These are phyloP conservation scores for Ancistrus triradiatus DNA, from an alignment of 2,113 vertebrate species.

Conservation along the genomic window DNA sequence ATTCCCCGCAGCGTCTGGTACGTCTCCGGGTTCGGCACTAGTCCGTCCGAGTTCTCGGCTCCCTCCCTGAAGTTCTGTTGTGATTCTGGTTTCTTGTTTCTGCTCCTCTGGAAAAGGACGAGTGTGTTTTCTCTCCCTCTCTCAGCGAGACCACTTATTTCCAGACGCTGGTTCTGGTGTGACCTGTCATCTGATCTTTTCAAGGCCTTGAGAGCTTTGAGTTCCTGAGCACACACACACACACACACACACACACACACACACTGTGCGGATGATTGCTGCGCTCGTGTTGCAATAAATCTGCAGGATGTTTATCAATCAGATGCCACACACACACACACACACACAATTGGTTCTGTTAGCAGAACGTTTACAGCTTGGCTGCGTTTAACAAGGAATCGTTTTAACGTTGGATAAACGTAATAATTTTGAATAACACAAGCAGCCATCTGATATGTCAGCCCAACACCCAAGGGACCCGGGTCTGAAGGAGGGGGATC, in stretches of 20 bases:
- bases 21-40: no score
- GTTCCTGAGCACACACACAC: slow-evolving; percentile 10
- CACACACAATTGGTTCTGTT: slow-evolving; percentile 44
- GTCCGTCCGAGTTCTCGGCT: no score
- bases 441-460: no score
- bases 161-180: slow-evolving; percentile 58
- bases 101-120: slow-evolving; percentile 56
- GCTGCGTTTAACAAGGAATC: neutral
- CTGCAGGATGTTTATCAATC: slow-evolving; percentile 24
- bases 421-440: no score
- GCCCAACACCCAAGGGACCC: no score
- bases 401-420: neutral
- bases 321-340: slow-evolving; percentile 54
- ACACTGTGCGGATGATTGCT: neutral
- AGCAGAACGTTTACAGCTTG: neutral
- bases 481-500: no score
- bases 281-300: neutral
- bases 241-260: slow-evolving; percentile 9
- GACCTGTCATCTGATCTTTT: slow-evolving; percentile 60
- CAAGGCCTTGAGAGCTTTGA: slow-evolving; percentile 50
- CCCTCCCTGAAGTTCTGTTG: slow-evolving; percentile 55
- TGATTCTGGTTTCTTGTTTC: slow-evolving; percentile 36
- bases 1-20: no score
- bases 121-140: slow-evolving; percentile 57
- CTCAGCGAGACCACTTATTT: slow-evolving; percentile 53